Conservation (phyloP, 2,797 vertebrate species). For the Sebastes cheni region DNA sequence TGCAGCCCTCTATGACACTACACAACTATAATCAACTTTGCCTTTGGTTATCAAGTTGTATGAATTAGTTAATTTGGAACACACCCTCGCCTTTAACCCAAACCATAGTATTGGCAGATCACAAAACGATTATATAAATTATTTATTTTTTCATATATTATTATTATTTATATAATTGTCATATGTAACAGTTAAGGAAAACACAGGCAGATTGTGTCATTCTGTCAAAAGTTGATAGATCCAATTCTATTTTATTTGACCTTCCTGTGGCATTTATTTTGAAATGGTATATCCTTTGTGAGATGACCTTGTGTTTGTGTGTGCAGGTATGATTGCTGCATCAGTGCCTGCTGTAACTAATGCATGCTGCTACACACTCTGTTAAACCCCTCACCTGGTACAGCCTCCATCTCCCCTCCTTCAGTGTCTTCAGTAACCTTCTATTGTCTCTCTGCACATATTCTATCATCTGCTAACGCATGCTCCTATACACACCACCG, state of each 20-base stretch:
- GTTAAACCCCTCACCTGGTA: conserved; percentile 65
- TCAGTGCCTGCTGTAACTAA: conserved; percentile 48
- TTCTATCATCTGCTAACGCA: conserved; percentile 51
- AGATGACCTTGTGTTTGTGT: conserved; percentile 53
- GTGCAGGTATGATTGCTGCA: conserved; percentile 10
- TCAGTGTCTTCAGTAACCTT: conserved; percentile 66
- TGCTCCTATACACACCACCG: conserved; percentile 16
- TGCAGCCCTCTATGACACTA: neutral
- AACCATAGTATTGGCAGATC: neutral
- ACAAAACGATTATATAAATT: neutral
- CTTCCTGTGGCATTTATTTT: conserved; percentile 7
- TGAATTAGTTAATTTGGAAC: neutral
- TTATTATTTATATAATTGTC: neutral
- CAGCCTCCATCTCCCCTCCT: conserved; percentile 40
- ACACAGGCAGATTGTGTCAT: neutral
- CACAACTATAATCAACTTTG: neutral
- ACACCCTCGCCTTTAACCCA: neutral
- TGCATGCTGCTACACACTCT: conserved; percentile 61
- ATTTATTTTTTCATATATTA: neutral
- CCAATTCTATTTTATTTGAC: conserved; percentile 9
- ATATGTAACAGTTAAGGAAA: neutral
- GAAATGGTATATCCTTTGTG: conserved; percentile 23
- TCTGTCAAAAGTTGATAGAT: neutral
- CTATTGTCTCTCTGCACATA: conserved; percentile 50
- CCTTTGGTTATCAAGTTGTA: neutral